Base-by-base conservation (phyloP, 2,888 invertebrate genomes). In the Steinernema scapterisci region DNA sequence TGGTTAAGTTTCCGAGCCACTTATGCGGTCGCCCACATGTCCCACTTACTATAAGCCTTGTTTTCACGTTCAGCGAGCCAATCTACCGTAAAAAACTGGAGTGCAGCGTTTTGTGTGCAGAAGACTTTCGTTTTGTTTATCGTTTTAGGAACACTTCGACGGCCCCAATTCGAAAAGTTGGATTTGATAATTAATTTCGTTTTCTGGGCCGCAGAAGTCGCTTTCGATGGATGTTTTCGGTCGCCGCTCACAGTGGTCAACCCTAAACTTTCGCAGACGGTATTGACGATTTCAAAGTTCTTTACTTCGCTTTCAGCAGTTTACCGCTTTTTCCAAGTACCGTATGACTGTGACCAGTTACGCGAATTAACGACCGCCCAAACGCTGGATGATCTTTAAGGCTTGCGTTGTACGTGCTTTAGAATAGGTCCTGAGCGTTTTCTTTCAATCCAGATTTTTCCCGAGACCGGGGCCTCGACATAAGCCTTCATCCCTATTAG, bases 171-270 rank as follows among this genome's bases (percentile, higher is more conserved):
- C 63, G n/a, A 25, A 63, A 63, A 63, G 63, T 63, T 63, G 63
- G 25, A 63, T 63, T 63, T 31, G 63, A 63, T 63, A 63, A 63
- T 63, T 63, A 63, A 63, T 31, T 63, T 63, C 63, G 63, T 63
- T 63, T 63, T 16, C 25, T 16, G 25, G 6, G 21, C 27, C 31
- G 63, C 31, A 27, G 31, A 63, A 63, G 31, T 63, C 63, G 63
- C n/a, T 11, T 16, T 31, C 31, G 16, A 63, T 31, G 27, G 38
- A 31, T 31, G 5, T 63, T 52, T 52, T 63, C 31, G 63, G 16
- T 6, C 25, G 63, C 27, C 63, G 27, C 25, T 11, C 63, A 5
- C 31, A 63, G 2, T n/a, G n/a, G 63, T 31, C 31, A 31, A 31
- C 31, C 7, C 27, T 31, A 63, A 63, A 25, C 23, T 27, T 63